These are phyloP conservation scores for Trichomycterus rosablanca DNA, from an alignment of 2,113 vertebrate species.

Conservation along the genomic window DNA sequence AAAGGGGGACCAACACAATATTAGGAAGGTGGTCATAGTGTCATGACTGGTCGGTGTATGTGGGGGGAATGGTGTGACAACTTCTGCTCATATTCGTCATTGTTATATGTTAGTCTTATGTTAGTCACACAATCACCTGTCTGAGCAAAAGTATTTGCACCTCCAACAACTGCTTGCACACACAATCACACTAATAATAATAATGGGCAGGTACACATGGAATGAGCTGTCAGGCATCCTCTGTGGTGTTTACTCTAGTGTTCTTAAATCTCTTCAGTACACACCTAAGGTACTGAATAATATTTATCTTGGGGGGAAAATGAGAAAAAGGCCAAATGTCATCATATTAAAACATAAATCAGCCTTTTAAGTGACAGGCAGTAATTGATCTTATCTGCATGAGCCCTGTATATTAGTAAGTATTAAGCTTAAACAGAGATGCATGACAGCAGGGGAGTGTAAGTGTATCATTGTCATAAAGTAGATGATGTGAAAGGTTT, in stretches of 20 bases:
- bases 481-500: slow-evolving; percentile 1
- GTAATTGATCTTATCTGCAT: slow-evolving; percentile 53
- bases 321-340: slow-evolving; percentile 6
- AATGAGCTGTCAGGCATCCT: slow-evolving; percentile 35
- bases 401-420: slow-evolving; percentile 26
- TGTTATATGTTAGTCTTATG: too few species aligned
- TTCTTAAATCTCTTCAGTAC: slow-evolving; percentile 49
- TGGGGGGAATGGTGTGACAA: too few species aligned
- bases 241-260: slow-evolving; percentile 38
- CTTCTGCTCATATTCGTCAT: too few species aligned
- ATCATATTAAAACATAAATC: slow-evolving; percentile 49
- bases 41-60: too few species aligned
- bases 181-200: too few species aligned
- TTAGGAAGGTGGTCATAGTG: too few species aligned
- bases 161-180: too few species aligned
- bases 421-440: not conserved
- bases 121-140: too few species aligned
- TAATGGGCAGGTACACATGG: slow-evolving; percentile 16
- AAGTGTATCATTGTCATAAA: too few species aligned
- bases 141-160: too few species aligned
- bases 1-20: too few species aligned
- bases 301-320: slow-evolving; percentile 48
- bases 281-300: slow-evolving; percentile 41
- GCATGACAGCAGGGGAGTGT: not conserved
- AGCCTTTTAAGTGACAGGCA: slow-evolving; percentile 37